Evolutionary conservation across 1,140 invertebrate genomes (phyloP).

Genomic region (Drosophila guanche): DNA sequence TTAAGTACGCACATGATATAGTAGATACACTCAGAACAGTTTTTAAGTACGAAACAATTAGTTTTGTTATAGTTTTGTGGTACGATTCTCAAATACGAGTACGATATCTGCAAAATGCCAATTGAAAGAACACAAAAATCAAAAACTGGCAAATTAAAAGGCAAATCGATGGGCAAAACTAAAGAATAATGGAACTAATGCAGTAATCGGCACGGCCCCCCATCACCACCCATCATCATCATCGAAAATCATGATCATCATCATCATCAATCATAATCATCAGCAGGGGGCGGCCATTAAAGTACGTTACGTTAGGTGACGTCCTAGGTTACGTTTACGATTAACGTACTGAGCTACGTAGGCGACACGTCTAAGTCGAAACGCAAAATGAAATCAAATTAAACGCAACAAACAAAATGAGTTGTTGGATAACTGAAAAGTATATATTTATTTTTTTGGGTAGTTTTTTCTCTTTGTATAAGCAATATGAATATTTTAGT

Average conservation of each 20-base stretch:
- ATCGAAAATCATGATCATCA: neutral
- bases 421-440: slow-evolving; percentile 60
- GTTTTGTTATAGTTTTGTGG: slow-evolving; percentile 37
- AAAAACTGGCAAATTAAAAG: slow-evolving; percentile 50
- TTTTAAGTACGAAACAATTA: slow-evolving; percentile 69
- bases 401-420: slow-evolving; percentile 62
- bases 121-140: slow-evolving; percentile 50
- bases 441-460: slow-evolving; percentile 39
- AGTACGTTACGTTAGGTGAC: slow-evolving; percentile 22
- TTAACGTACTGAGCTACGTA: slow-evolving; percentile 47
- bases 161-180: slow-evolving; percentile 52
- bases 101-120: slow-evolving; percentile 71
- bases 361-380: slow-evolving; percentile 51
- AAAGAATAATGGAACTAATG: slow-evolving; percentile 48
- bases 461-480: slow-evolving; percentile 52
- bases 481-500: slow-evolving; percentile 56
- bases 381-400: slow-evolving; percentile 44
- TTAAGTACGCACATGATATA: slow-evolving; percentile 71
- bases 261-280: slow-evolving; percentile 2
- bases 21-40: slow-evolving; percentile 76
- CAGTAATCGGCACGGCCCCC: slow-evolving; percentile 21
- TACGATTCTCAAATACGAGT: slow-evolving; percentile 65
- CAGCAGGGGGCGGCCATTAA: slow-evolving; percentile 16
- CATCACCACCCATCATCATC: neutral
- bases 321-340: slow-evolving; percentile 31